Base-by-base conservation (phyloP, 1,140 invertebrate species). In the Pemphigus obesinymphae region DNA sequence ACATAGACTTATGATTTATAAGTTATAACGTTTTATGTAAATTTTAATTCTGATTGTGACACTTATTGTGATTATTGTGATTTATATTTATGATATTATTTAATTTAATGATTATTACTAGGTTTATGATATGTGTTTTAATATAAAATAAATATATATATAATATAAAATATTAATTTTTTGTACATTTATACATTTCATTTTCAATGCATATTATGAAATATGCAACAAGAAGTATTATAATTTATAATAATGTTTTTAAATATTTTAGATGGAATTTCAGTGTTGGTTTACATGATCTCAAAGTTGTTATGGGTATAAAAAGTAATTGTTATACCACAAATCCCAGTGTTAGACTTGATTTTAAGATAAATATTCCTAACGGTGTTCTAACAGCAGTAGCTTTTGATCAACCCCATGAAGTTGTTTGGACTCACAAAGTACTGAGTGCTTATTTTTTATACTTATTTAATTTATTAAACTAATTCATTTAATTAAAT, bases 271-370 rank as follows among this genome's bases (percentile, higher is more conserved):
- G 94, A 85, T 98, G 96, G 96, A 97, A 98, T 88, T 98, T 97
- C 85, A 97, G 95, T 87, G 96, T 98, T 43, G 95, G 93, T 2
- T 92, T 95, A 83, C 93, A 96, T 88, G 92, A 96, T 83, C 84
- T 97, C 48, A 91, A 91, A 66, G 85, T 95, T n/a, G 81, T 89
- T 26, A 84, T 85, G 83, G 84, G 88, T 83, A 83, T 88, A 55
- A 66, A 66, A 55, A 84, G 85, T 87, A 83, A 84, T 88, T 83
- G 87, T 89, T 85, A 85, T 10, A 83, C 86, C 76, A 31, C 86
- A 37, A 85, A 88, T 73, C 83, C 87, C 26, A 85, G 87, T 43
- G 86, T 87, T 40, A 88, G 91, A 85, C 88, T 89, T 82, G 90
- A 90, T 84, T 88, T 90, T 23, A 90, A 90, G 85, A 91, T 93